Percentiles rank a stretch among this genome's conserved stretches.
Evolutionary conservation across 92 coral and sea anemone species (phyloP).

Genomic region (Meandrina meandrites): DNA sequence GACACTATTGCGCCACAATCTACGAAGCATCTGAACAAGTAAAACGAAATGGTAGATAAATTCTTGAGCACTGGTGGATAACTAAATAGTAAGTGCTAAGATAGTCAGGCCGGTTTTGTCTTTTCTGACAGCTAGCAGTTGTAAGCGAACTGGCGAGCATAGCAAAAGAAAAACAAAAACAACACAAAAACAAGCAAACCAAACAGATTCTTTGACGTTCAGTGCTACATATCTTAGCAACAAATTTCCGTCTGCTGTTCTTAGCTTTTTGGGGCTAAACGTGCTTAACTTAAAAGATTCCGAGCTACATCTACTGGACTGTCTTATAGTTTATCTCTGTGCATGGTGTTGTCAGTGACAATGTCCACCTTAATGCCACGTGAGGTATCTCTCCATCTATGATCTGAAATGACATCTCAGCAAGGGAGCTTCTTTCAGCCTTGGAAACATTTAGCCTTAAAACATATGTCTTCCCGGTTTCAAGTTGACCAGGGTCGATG

Average conservation of each 20-base stretch:
- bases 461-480: background rate
- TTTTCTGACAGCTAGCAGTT: too few species aligned
- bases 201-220: too few species aligned
- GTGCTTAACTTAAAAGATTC: too few species aligned
- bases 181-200: too few species aligned
- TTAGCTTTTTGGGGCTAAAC: too few species aligned
- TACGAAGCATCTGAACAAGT: background rate
- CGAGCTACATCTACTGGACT: background rate
- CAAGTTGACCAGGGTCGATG: background rate
- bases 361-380: background rate
- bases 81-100: too few species aligned
- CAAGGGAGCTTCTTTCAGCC: background rate
- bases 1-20: conserved; percentile 4
- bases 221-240: too few species aligned
- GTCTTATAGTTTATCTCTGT: background rate
- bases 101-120: too few species aligned
- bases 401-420: background rate
- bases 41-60: background rate
- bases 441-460: background rate
- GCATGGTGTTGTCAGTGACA: too few species aligned
- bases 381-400: background rate
- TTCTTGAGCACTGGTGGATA: too few species aligned
- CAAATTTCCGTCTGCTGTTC: background rate
- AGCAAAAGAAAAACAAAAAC: too few species aligned
- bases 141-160: too few species aligned